Conservation (phyloP, 2,797 vertebrate species). For the Prunella strophiata region DNA sequence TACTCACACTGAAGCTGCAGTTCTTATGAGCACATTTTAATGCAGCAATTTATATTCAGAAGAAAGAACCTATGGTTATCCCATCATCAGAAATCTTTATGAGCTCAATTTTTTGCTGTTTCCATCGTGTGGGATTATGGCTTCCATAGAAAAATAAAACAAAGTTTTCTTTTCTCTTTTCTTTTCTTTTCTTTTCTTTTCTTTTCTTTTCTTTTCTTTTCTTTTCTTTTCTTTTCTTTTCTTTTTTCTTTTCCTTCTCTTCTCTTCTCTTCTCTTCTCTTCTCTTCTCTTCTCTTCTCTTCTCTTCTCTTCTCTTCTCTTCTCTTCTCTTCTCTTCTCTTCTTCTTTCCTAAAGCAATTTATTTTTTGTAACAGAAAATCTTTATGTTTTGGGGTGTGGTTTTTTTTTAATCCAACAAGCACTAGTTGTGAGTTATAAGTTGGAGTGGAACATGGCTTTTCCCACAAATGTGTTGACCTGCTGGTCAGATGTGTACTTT, state of each 20-base stretch:
- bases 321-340: background rate
- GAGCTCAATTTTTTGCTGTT: background rate
- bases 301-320: background rate
- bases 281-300: background rate
- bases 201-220: background rate
- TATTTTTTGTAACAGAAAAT: background rate
- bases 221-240: background rate
- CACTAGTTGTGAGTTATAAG: background rate
- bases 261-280: background rate
- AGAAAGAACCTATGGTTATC: conserved; percentile 29
- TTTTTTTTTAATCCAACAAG: background rate
- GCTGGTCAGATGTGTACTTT: conserved; percentile 3
- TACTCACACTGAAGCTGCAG: background rate
- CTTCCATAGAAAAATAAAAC: background rate
- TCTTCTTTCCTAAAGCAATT: background rate
- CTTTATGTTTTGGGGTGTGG: background rate
- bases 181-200: background rate
- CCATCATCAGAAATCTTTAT: conserved; percentile 26
- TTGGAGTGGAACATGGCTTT: background rate
- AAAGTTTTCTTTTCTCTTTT: background rate
- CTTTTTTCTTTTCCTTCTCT: background rate
- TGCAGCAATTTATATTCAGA: conserved; percentile 57
- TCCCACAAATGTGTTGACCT: background rate
- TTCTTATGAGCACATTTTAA: conserved; percentile 39
- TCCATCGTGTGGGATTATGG: background rate